Percentiles rank a stretch among this genome's conserved stretches.
phyloP scores from a whole-genome alignment of 1,140 invertebrate genomes.

The Solenopsis fugax region DNA sequence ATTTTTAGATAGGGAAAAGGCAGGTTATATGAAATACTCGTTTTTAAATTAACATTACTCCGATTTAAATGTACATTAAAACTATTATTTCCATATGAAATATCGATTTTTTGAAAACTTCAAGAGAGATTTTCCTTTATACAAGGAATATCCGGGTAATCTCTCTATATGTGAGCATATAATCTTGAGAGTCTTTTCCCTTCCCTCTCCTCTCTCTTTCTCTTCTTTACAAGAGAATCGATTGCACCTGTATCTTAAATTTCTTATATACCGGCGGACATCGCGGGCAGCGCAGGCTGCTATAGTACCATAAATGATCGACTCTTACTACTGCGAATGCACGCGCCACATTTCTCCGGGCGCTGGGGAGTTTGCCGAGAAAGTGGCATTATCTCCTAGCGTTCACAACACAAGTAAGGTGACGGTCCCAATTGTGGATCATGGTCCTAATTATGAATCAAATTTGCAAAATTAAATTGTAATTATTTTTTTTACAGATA shows the following conservation, averaged over 20 bases:
- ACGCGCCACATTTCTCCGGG: not conserved
- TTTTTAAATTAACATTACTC: too few species aligned
- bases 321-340: constrained; percentile 65
- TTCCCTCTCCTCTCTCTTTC: not conserved
- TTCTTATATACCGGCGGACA: constrained; percentile 36
- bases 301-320: constrained; percentile 57
- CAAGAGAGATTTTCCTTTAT: not conserved
- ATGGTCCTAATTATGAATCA: too few species aligned
- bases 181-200: constrained; percentile 20
- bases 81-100: too few species aligned
- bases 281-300: constrained; percentile 26
- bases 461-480: too few species aligned
- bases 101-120: not conserved
- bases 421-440: too few species aligned
- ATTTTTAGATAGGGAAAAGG: too few species aligned
- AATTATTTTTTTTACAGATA: too few species aligned
- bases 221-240: constrained; percentile 24
- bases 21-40: too few species aligned
- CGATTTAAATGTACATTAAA: too few species aligned
- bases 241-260: constrained; percentile 48
- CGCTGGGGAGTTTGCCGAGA: not conserved
- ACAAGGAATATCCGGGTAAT: not conserved
- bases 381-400: constrained; percentile 2
- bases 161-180: not conserved
- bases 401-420: not conserved